phyloP scores from a whole-genome alignment of 2,113 vertebrate species.

The Cochlearius cochlearius region DNA sequence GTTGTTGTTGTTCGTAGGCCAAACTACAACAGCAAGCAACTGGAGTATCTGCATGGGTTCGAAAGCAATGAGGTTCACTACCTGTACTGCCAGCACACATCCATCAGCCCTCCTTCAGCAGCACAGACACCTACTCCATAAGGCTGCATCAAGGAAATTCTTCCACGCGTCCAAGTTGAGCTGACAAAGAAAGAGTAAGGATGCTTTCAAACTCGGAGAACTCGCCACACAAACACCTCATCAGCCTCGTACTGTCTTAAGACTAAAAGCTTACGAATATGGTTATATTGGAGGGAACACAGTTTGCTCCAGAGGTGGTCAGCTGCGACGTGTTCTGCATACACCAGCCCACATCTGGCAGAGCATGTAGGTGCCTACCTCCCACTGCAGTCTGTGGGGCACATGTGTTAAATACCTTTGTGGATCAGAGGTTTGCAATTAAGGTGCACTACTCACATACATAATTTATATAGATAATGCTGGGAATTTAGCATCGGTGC shows the following conservation, averaged over 20 bases:
- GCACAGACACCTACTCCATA: not conserved
- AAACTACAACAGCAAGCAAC: not conserved
- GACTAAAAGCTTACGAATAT: not conserved
- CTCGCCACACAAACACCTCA: not conserved
- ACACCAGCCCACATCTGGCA: not conserved
- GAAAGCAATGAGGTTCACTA: not conserved
- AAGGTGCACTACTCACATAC: not conserved
- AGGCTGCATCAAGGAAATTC: not conserved
- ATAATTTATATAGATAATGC: not conserved
- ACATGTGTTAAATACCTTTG: not conserved
- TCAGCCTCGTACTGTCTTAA: not conserved
- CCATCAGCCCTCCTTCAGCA: not conserved
- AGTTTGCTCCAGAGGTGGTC: not conserved
- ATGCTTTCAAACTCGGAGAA: not conserved
- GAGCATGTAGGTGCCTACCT: rapidly evolving
- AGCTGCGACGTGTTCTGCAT: not conserved
- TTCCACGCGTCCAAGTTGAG: not conserved
- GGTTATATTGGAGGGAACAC: not conserved
- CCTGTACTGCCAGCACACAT: not conserved
- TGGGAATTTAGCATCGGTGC: not conserved
- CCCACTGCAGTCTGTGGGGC: not conserved
- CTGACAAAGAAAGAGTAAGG: not conserved
- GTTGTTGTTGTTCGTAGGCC: not conserved
- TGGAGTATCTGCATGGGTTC: not conserved
- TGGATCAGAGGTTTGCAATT: not conserved